A percentile compares a stretch with the other conserved stretches of the same genome.
Evolutionary conservation across 2,888 invertebrate genomes (phyloP).

Genomic region (Ornithoptera priamus): DNA sequence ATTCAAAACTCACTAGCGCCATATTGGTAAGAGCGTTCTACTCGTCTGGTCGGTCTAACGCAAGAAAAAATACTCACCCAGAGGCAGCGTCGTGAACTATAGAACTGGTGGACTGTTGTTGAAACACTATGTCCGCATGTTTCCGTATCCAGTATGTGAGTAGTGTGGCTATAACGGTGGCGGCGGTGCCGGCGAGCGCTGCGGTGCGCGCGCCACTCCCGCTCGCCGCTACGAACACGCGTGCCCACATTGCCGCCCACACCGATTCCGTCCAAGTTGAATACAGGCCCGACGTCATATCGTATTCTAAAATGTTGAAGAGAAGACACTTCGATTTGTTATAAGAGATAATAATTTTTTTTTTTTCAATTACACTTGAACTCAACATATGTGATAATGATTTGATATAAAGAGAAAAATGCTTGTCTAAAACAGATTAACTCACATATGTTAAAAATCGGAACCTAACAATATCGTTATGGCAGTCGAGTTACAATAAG

Average conservation of each 20-base stretch:
- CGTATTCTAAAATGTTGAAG: slow-evolving; percentile 80
- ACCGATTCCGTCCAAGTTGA: slow-evolving; percentile 95
- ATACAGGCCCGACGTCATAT: slow-evolving; percentile 87
- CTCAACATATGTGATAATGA: no score
- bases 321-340: background rate
- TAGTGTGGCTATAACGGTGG: slow-evolving; percentile 50
- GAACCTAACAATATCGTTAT: no score
- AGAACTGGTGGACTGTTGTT: slow-evolving; percentile 33
- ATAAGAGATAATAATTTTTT: no score
- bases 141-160: slow-evolving; percentile 58
- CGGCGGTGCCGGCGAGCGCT: slow-evolving; percentile 44
- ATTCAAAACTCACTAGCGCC: no score
- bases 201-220: slow-evolving; percentile 70
- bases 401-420: no score
- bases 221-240: slow-evolving; percentile 88
- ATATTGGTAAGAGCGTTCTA: background rate
- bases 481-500: no score
- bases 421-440: no score
- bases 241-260: slow-evolving; percentile 86
- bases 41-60: background rate
- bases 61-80: slow-evolving; percentile 44
- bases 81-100: slow-evolving; percentile 45
- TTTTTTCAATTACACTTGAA: no score
- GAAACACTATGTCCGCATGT: slow-evolving; percentile 49
- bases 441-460: no score